Percentiles rank a stretch among this genome's conserved stretches.
These are phyloP conservation scores for Silvanus unidentatus DNA, from an alignment of 2,888 invertebrate species.

Conservation along the genomic window DNA sequence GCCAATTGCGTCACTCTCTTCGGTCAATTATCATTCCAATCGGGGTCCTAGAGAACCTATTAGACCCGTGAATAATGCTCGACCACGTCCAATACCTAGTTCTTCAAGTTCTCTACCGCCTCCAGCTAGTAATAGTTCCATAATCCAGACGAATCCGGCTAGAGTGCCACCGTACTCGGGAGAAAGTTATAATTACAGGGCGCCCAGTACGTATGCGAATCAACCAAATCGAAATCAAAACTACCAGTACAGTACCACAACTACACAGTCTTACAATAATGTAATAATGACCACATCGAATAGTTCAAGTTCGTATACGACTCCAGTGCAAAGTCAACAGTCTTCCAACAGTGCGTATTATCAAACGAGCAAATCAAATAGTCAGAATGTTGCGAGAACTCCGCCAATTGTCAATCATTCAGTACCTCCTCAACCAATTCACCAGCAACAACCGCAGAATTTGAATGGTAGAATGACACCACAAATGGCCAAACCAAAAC, in stretches of 20 bases:
- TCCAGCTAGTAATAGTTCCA: constrained; percentile 19
- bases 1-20: constrained; percentile 43
- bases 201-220: constrained; percentile 9
- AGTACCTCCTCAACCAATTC: constrained; percentile 9
- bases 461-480: constrained; percentile 26
- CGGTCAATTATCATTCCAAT: constrained; percentile 46
- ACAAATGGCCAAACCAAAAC: constrained; percentile 48
- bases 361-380: constrained; percentile 22
- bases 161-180: constrained; percentile 14
- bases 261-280: constrained; percentile 25
- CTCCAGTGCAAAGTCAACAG: constrained; percentile 35
- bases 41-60: constrained; percentile 37
- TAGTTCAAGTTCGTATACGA: constrained; percentile 22
- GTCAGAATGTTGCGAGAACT: neutral
- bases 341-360: constrained; percentile 38
- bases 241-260: constrained; percentile 31
- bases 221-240: constrained; percentile 18
- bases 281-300: constrained; percentile 40
- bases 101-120: constrained; percentile 14
- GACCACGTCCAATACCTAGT: constrained; percentile 16
- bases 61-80: constrained; percentile 19
- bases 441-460: constrained; percentile 15
- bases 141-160: constrained; percentile 21
- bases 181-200: constrained; percentile 16
- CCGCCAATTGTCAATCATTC: constrained; percentile 15